Evolutionary conservation across 1,140 invertebrate genomes (phyloP).

Genomic region (Phenacoccus solenopsis): DNA sequence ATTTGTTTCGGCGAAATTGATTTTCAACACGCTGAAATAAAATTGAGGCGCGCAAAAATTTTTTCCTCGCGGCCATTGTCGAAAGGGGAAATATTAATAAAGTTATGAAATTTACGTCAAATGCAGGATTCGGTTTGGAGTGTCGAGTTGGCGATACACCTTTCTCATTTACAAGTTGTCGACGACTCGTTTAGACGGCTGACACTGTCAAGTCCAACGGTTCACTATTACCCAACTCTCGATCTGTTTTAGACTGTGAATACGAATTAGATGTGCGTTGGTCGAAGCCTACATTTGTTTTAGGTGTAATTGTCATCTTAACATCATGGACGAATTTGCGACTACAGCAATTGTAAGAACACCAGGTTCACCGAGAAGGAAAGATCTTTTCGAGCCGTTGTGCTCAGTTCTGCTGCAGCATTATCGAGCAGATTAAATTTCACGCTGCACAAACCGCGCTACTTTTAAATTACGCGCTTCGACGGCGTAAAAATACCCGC

Average conservation of each 20-base stretch:
- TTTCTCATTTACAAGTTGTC: neutral
- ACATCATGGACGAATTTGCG: too few species aligned
- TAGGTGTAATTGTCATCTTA: too few species aligned
- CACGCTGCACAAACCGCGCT: neutral
- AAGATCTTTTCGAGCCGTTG: too few species aligned
- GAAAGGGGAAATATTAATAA: too few species aligned
- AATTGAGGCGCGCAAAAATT: neutral
- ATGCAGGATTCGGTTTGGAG: neutral
- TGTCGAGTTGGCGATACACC: neutral
- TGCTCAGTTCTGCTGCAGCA: too few species aligned
- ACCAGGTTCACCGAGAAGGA: too few species aligned
- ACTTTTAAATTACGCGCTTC: conserved; percentile 1
- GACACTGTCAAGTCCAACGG: neutral
- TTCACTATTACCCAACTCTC: too few species aligned
- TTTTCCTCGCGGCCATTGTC: neutral
- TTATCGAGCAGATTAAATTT: neutral
- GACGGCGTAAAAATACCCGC: neutral
- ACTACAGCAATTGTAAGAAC: too few species aligned
- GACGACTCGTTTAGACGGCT: too few species aligned
- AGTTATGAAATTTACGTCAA: neutral
- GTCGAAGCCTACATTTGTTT: too few species aligned
- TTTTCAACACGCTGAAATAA: neutral
- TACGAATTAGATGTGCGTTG: too few species aligned
- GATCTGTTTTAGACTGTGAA: too few species aligned
- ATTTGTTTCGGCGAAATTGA: neutral